Evolutionary conservation across 2,797 vertebrate genomes (phyloP), one percentile per base, ranked within the genome.

Genomic region (Spinus olivaceus): DNA sequence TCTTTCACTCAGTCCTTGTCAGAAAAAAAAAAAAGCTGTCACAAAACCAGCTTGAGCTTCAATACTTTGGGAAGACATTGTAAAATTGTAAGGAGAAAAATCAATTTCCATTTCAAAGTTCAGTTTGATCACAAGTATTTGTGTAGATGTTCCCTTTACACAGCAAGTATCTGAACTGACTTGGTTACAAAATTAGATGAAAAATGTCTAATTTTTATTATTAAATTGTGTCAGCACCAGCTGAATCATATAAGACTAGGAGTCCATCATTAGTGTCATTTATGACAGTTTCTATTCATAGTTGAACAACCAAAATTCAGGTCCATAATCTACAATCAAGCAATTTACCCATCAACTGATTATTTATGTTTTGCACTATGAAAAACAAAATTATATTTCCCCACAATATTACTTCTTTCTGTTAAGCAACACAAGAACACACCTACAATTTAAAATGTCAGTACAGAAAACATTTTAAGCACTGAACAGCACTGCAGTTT

Each of bases 221-320:
- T 9, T 3, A 92, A 92, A 78, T 46, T 86, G 57, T 88, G 73
- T 84, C 86, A 81, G 64, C 57, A 85, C 19, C 42, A 83, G 32
- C 47, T 87, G 87, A 79, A 86, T 90, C 65, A 81, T 12, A 14
- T 21, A 79, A 71, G 53, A 79, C 54, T 44, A 47, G 39, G 9
- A 93, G 53, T 72, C 72, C 57, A 57, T 33, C 20, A 28, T 92
- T 87, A 78, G 60, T 72, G 74, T 39, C 21, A 76, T 33, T 94
- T 78, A 64, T 81, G 37, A 82, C 74, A 73, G 35, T n/a, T 30
- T 77, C 35, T 70, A 39, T 84, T 95, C 24, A 41, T 53, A 81
- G 54, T 81, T 81, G 81, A 81, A 63, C 85, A 83, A 90, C n/a
- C 79, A 73, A 88, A 92, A 92, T 57, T 71, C 35, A 86, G 35